Conservation (phyloP, 2,797 vertebrate species). For the Clarias laeviceps region DNA sequence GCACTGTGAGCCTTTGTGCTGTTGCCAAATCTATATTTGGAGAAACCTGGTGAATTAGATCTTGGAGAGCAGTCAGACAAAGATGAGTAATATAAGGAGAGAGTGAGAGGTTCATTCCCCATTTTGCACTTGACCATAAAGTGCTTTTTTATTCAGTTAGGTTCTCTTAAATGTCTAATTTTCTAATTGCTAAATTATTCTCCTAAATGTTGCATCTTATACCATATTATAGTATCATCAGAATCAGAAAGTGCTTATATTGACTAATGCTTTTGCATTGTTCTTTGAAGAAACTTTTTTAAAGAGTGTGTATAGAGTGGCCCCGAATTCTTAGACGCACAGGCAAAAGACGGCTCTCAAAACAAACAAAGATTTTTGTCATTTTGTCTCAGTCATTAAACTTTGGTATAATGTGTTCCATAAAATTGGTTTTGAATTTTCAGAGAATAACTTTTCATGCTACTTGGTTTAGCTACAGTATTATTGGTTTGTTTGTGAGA, state of each 20-base stretch:
- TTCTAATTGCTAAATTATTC: background rate
- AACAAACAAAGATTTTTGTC: no score
- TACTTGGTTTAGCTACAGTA: background rate
- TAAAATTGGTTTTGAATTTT: no score
- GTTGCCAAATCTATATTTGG: background rate
- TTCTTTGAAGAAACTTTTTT: background rate
- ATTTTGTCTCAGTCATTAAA: no score
- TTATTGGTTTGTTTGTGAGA: background rate
- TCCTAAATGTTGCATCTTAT: no score
- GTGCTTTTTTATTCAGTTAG: background rate
- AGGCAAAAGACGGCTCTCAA: no score
- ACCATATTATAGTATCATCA: no score
- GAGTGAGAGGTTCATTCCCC: background rate
- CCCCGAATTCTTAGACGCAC: no score
- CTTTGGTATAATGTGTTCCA: no score
- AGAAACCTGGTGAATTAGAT: background rate
- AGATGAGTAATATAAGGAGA: background rate
- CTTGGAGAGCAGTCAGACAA: constrained; percentile 1
- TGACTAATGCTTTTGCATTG: background rate
- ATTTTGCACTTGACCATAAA: background rate
- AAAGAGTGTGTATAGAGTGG: no score
- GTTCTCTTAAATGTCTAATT: background rate
- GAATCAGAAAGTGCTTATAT: no score
- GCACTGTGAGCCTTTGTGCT: background rate
- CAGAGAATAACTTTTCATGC: no score